Evolutionary conservation across 1,140 invertebrate genomes (phyloP).

Genomic region (Eurosta solidaginis): DNA sequence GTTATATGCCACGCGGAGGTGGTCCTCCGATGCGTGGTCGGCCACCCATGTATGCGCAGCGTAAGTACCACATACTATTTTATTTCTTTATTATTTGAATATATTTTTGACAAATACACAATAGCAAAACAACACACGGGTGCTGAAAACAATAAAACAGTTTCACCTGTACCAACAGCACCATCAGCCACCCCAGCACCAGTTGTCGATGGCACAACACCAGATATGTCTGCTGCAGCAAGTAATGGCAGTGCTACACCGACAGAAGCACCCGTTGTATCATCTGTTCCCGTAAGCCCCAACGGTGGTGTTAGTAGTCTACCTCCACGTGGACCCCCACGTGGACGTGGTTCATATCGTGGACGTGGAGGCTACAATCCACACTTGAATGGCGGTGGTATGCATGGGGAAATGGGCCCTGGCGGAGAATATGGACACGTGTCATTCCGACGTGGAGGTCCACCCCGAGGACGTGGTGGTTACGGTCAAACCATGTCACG

Average conservation of each 20-base stretch:
- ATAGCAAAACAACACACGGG: slow-evolving; percentile 56
- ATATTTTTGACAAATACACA: slow-evolving; percentile 35
- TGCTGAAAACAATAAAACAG: slow-evolving; percentile 57
- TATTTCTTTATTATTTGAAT: background rate
- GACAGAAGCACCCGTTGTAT: slow-evolving; percentile 33
- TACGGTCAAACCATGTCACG: slow-evolving; percentile 56
- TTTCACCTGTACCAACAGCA: slow-evolving; percentile 51
- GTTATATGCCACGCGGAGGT: slow-evolving; percentile 49
- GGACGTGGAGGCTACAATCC: slow-evolving; percentile 51
- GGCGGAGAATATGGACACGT: slow-evolving; percentile 44
- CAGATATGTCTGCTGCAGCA: background rate
- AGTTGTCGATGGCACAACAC: slow-evolving; percentile 13
- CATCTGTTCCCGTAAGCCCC: slow-evolving; percentile 32
- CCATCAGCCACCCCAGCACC: slow-evolving; percentile 34
- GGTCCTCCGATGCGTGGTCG: slow-evolving; percentile 48
- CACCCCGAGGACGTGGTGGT: slow-evolving; percentile 53
- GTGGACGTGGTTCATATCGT: slow-evolving; percentile 44
- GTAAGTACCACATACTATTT: slow-evolving; percentile 41
- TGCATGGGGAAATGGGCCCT: slow-evolving; percentile 45
- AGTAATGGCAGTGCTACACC: slow-evolving; percentile 16
- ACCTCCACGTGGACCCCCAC: slow-evolving; percentile 38
- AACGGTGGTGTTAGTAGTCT: slow-evolving; percentile 43
- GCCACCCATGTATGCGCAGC: slow-evolving; percentile 51
- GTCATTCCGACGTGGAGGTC: slow-evolving; percentile 46
- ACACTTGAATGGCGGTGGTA: slow-evolving; percentile 48